phyloP scores from a whole-genome alignment of 2,888 invertebrate genomes.

The Acanthococcus lagerstroemiae region DNA sequence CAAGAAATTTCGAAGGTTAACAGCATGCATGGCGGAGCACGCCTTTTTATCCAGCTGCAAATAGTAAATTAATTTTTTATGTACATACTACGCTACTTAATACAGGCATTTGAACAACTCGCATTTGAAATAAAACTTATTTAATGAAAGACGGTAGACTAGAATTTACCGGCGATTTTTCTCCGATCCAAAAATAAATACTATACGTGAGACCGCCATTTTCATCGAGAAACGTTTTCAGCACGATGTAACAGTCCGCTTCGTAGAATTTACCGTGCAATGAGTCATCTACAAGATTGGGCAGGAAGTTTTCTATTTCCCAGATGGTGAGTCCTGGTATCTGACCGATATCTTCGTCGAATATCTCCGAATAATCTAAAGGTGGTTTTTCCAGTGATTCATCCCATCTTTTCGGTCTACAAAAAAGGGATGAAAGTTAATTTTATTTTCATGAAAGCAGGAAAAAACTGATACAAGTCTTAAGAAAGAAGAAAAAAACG shows the following conservation, averaged over 20 bases:
- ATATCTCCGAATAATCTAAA: constrained; percentile 93
- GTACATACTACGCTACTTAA: too few species aligned
- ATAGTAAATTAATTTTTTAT: constrained; percentile 32
- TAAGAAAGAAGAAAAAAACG: too few species aligned
- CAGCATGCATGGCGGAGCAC: constrained; percentile 96
- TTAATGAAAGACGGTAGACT: too few species aligned
- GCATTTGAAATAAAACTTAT: too few species aligned
- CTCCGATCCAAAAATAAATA: constrained; percentile 99
- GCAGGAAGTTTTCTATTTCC: constrained; percentile 99
- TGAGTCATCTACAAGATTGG: constrained; percentile 82
- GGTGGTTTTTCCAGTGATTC: constrained; percentile 90
- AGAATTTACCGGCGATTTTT: constrained; percentile 77
- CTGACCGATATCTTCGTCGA: constrained; percentile 90
- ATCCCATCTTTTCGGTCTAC: constrained; percentile 89
- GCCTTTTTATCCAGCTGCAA: constrained; percentile 81
- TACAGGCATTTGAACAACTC: too few species aligned
- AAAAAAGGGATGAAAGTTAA: background rate
- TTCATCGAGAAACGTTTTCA: constrained; percentile 78
- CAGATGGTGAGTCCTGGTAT: constrained; percentile 85
- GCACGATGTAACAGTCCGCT: constrained; percentile 94
- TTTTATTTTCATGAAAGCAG: too few species aligned
- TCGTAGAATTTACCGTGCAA: constrained; percentile 79
- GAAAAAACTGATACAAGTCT: too few species aligned
- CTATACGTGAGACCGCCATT: constrained; percentile 60
- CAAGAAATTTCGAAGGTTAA: constrained; percentile 89